Percentiles rank a stretch among this genome's conserved stretches.
Conservation (phyloP, 2,797 vertebrate genomes). For the Staurois parvus region DNA sequence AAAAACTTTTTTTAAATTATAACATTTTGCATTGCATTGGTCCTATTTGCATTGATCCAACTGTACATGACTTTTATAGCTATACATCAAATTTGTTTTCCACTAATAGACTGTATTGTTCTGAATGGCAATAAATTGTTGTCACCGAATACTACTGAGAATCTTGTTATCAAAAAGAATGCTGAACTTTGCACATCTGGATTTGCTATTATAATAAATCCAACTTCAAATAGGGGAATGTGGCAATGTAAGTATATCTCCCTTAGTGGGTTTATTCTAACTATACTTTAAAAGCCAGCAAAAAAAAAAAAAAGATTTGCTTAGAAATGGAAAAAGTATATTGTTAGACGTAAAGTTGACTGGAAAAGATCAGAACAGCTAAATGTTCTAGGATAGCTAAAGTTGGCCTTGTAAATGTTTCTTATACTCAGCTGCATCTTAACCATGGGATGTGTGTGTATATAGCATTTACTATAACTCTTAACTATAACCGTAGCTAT, state of each 20-base stretch:
- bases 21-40: too few species aligned
- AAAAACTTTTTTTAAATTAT: too few species aligned
- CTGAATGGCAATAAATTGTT: neutral
- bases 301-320: neutral
- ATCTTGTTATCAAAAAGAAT: conserved; percentile 17
- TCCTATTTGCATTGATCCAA: neutral
- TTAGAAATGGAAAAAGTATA: neutral
- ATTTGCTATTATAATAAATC: conserved; percentile 31
- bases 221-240: conserved; percentile 36
- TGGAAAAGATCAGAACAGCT: neutral
- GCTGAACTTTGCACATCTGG: conserved; percentile 25
- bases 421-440: too few species aligned
- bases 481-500: too few species aligned
- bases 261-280: conserved; percentile 3
- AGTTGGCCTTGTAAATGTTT: too few species aligned
- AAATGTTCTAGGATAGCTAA: too few species aligned
- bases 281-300: conserved; percentile 8
- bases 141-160: neutral
- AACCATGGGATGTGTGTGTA: too few species aligned
- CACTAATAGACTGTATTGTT: neutral
- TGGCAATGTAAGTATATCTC: neutral
- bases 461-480: too few species aligned
- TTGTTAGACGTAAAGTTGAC: neutral
- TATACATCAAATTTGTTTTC: neutral
- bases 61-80: neutral